phyloP scores from a whole-genome alignment of 2,113 vertebrate genomes.

The Anolis sagrei region DNA sequence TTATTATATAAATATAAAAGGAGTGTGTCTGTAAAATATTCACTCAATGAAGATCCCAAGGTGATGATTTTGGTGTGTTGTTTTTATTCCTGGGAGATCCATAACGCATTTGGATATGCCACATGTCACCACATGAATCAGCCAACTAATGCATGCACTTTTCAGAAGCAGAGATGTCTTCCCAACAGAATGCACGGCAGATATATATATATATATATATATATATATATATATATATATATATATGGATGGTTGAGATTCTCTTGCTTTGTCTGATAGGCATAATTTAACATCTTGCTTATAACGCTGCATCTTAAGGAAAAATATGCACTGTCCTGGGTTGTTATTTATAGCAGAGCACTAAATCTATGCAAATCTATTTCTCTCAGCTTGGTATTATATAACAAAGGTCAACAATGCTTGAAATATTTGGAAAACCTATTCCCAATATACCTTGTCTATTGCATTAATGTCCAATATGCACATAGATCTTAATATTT shows the following conservation, averaged over 20 bases:
- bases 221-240: neutral
- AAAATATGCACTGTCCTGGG: conserved; percentile 80
- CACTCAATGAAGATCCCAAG: conserved; percentile 88
- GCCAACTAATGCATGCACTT: conserved; percentile 83
- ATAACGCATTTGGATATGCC: conserved; percentile 86
- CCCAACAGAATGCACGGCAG: conserved; percentile 78
- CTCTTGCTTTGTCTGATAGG: conserved; percentile 83
- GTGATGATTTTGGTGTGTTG: conserved; percentile 86
- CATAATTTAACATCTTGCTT: conserved; percentile 85
- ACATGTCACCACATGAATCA: conserved; percentile 87
- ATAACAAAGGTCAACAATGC: conserved; percentile 85
- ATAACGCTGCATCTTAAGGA: conserved; percentile 83
- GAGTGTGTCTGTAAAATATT: conserved; percentile 90
- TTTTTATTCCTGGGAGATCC: conserved; percentile 87
- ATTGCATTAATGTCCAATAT: conserved; percentile 71
- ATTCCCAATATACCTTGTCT: conserved; percentile 75
- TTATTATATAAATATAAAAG: conserved; percentile 92
- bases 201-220: neutral
- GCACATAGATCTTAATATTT: conserved; percentile 80
- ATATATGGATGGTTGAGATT: conserved; percentile 71
- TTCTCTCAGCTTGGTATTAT: conserved; percentile 77
- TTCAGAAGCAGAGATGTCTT: conserved; percentile 81
- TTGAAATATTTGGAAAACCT: conserved; percentile 81
- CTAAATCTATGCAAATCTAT: conserved; percentile 86
- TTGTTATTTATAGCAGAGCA: conserved; percentile 83